Evolutionary conservation across 2,888 invertebrate species (phyloP).

Genomic region (Hermodice carunculata): DNA sequence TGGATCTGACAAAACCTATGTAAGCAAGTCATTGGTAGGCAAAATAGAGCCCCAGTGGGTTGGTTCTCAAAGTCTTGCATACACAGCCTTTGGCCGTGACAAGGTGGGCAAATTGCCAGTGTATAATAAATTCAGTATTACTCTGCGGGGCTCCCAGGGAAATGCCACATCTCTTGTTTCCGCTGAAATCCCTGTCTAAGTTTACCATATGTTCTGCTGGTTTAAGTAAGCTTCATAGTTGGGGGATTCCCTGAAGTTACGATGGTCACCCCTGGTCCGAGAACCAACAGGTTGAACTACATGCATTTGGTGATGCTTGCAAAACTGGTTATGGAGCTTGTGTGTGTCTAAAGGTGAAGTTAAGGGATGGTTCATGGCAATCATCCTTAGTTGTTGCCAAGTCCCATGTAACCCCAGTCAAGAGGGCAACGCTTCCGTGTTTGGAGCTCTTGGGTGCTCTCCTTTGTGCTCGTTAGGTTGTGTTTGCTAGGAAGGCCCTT

Average conservation of each 20-base stretch:
- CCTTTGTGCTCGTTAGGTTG: slow-evolving; percentile 23
- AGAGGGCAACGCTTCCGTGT: slow-evolving; percentile 39
- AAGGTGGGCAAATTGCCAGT: background rate
- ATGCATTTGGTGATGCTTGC: slow-evolving; percentile 46
- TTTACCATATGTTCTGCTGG: slow-evolving; percentile 7
- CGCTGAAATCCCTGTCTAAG: background rate
- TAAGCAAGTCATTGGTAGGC: background rate
- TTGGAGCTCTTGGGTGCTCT: slow-evolving; percentile 35
- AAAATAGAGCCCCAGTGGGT: background rate
- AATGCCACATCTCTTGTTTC: background rate
- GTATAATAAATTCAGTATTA: background rate
- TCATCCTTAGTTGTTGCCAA: slow-evolving; percentile 26
- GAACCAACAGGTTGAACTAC: slow-evolving; percentile 11
- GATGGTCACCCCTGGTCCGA: background rate
- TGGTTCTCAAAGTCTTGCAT: background rate
- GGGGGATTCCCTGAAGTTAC: background rate
- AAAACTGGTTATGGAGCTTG: slow-evolving; percentile 38
- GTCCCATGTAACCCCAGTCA: slow-evolving; percentile 42
- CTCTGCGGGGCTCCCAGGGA: background rate
- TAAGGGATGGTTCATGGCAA: background rate
- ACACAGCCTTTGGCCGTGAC: background rate
- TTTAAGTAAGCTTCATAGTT: background rate
- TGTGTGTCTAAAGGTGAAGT: slow-evolving; percentile 28
- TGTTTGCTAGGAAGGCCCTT: slow-evolving; percentile 34
- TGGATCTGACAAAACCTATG: background rate